Evolutionary conservation across 2,113 vertebrate species (phyloP), one percentile per base, ranked within the genome.

Genomic region (Aegithalos caudatus): DNA sequence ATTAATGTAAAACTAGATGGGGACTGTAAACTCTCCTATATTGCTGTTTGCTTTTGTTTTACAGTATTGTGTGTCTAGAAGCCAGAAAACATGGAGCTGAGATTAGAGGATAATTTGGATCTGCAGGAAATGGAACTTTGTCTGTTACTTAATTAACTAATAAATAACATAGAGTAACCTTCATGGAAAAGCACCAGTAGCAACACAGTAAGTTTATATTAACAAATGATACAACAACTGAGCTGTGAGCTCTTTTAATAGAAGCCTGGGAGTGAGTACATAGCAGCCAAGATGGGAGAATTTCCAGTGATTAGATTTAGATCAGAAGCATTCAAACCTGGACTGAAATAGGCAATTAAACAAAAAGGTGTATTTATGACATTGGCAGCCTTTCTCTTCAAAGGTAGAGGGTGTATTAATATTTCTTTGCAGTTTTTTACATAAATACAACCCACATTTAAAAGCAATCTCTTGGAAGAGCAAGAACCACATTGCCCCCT

Each of bases 81-180:
- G 81, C 69, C 89, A 93, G 89, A 95, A 88, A 89, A 38, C 82
- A 47, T 65, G 56, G 69, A 95, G 50, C 79, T 92, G 81, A 90
- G 78, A 88, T 94, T 84, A 92, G 77, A 73, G 65, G 51, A 86
- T 94, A 94, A 92, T 96, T 93, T 96, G 81, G 86, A 88, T 77
- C 84, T 84, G 84, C 54, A 64, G 91, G 88, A 96, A 96, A 94
- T 86, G 81, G 74, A 89, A 86, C 61, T 84, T 94, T 85, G 67
- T 70, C 81, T 89, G 37, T 85, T 92, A 77, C 73, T 97, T 97
- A 97, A 95, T 96, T 97, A 96, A 94, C 53, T 84, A 94, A 97
- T 94, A 96, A 97, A 96, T 97, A 93, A 92, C 69, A 38, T 11
- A 22, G 71, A 85, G 37, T 56, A 90, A 61, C 61, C 66, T 91